These are phyloP conservation scores for Carlito syrichta DNA, from an alignment of 2,113 vertebrate species.

Conservation along the genomic window DNA sequence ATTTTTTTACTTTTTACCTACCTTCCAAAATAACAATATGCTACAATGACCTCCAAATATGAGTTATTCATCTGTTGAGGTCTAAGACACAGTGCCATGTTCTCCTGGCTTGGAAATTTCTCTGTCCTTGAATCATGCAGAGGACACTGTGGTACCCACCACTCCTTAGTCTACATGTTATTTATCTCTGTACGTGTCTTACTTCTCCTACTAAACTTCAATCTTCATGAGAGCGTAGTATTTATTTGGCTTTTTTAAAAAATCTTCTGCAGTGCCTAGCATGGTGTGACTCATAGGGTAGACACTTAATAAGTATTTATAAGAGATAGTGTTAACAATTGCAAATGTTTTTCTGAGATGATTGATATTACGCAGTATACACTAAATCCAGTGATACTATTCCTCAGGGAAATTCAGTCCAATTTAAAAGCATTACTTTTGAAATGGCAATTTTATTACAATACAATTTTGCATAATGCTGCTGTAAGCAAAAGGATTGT, in stretches of 20 bases:
- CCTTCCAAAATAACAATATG: background rate
- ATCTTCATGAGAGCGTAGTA: background rate
- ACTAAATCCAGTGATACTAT: background rate
- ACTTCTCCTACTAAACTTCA: background rate
- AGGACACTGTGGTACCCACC: background rate
- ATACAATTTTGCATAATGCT: background rate
- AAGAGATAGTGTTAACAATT: background rate
- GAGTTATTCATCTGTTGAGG: background rate
- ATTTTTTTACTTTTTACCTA: background rate
- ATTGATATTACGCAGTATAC: background rate
- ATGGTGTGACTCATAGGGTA: background rate
- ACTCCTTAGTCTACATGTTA: background rate
- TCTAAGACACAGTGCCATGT: background rate
- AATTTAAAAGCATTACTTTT: constrained; percentile 21
- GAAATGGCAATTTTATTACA: background rate
- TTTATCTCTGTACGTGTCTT: background rate
- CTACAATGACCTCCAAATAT: background rate
- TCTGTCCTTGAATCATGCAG: background rate
- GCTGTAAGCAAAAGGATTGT: background rate
- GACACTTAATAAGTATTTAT: background rate
- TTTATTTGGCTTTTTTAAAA: background rate
- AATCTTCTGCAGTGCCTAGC: background rate
- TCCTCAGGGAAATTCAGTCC: background rate
- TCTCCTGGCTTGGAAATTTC: background rate
- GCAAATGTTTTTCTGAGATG: background rate